Percentiles rank a stretch among this genome's conserved stretches.
phyloP scores from a whole-genome alignment of 2,888 invertebrate genomes.

The Bugula neritina region DNA sequence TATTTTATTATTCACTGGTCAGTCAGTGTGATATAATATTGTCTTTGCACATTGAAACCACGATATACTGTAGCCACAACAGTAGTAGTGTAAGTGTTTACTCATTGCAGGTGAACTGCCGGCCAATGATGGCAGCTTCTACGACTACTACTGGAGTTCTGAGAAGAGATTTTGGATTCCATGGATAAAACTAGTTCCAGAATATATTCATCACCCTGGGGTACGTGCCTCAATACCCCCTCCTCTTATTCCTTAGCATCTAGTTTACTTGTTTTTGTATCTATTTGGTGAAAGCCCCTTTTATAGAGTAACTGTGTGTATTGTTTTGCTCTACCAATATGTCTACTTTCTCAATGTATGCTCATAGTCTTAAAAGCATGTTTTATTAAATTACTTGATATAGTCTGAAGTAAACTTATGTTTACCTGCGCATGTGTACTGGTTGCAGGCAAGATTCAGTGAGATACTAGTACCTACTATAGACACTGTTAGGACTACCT shows the following conservation, averaged over 20 bases:
- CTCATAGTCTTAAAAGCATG: neutral
- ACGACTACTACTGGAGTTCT: conserved; percentile 29
- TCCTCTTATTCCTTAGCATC: neutral
- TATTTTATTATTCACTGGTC: too few relatives aligned
- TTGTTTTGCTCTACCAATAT: neutral
- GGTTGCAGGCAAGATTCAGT: conserved; percentile 28
- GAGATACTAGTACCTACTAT: conserved; percentile 31
- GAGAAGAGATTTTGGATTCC: conserved; percentile 29
- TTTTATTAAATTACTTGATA: neutral
- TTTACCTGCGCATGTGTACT: neutral
- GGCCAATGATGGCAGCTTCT: conserved; percentile 27
- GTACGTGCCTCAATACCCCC: neutral
- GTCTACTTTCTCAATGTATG: neutral
- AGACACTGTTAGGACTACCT: conserved; percentile 30
- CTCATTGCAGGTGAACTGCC: conserved; percentile 29
- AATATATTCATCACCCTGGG: conserved; percentile 28
- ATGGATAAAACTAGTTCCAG: conserved; percentile 29
- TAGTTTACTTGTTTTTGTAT: neutral
- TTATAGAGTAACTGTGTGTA: neutral
- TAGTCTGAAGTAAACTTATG: neutral
- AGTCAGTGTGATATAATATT: too few relatives aligned
- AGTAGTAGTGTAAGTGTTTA: too few relatives aligned
- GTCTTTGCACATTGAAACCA: too few relatives aligned
- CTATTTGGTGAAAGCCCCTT: neutral
- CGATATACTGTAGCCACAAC: too few relatives aligned